Conservation (phyloP, 2,797 vertebrate species). For the Bovichtus variegatus region DNA sequence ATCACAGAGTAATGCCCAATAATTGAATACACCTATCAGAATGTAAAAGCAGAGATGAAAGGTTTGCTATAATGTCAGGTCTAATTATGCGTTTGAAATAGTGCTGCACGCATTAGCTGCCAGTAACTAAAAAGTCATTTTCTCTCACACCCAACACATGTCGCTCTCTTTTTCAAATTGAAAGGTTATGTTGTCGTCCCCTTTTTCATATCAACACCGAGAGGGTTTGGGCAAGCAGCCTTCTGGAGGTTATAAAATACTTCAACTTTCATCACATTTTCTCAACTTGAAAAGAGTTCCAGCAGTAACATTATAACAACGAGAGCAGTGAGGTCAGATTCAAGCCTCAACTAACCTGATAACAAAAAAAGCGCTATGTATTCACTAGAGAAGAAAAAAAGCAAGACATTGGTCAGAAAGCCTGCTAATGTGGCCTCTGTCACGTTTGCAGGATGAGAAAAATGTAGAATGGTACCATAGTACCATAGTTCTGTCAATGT, state of each 20-base stretch:
- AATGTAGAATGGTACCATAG: not conserved
- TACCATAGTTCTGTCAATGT: slow-evolving; percentile 31
- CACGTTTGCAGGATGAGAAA: slow-evolving; percentile 15
- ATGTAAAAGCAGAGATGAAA: not conserved
- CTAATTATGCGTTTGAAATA: not conserved
- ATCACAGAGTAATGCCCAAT: slow-evolving; percentile 2
- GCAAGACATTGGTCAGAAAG: not conserved
- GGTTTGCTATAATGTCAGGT: not conserved
- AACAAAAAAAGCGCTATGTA: not conserved
- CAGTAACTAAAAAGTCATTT: not conserved
- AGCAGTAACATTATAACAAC: slow-evolving; percentile 3
- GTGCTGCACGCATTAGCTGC: not conserved
- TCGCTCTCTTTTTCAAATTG: not conserved
- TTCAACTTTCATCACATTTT: not conserved
- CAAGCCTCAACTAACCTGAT: not conserved
- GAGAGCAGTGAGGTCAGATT: not conserved
- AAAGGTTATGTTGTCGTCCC: not conserved
- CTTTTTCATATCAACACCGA: slow-evolving; percentile 7
- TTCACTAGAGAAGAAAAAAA: not conserved
- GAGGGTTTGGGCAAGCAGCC: slow-evolving; percentile 16
- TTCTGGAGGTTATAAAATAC: slow-evolving; percentile 27
- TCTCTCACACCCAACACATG: not conserved
- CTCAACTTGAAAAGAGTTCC: slow-evolving; percentile 8
- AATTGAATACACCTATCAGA: not conserved
- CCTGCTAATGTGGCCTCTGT: not conserved